A percentile compares a stretch with the other conserved stretches of the same genome.
Evolutionary conservation across 2,888 invertebrate species (phyloP).

Genomic region (Koerneria pararmatus): DNA sequence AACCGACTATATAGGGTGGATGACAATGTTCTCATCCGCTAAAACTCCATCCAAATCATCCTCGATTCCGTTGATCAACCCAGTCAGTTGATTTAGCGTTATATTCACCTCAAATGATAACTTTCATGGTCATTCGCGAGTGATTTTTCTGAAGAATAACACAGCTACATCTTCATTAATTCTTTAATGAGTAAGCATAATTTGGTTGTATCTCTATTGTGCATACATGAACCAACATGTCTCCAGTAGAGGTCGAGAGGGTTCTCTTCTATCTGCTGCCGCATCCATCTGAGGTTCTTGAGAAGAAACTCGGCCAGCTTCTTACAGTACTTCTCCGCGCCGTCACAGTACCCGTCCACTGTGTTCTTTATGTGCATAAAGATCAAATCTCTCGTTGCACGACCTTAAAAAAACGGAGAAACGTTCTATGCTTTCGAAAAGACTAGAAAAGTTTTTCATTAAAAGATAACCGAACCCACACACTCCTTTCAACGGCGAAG

Average conservation of each 20-base stretch:
- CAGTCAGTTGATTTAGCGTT: slow-evolving; percentile 38
- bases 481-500: too few relatives aligned
- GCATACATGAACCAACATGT: slow-evolving; percentile 31
- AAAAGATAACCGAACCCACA: too few relatives aligned
- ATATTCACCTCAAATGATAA: slow-evolving; percentile 39
- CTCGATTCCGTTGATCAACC: slow-evolving; percentile 43
- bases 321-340: slow-evolving; percentile 52
- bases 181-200: not conserved
- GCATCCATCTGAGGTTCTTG: slow-evolving; percentile 51
- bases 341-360: slow-evolving; percentile 50
- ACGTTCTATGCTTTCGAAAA: not conserved
- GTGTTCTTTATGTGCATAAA: slow-evolving; percentile 50
- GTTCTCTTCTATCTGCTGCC: slow-evolving; percentile 38
- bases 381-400: slow-evolving; percentile 44
- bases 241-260: slow-evolving; percentile 55
- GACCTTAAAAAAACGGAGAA: slow-evolving; percentile 30
- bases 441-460: too few relatives aligned
- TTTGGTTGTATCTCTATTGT: not conserved
- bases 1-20: slow-evolving; percentile 50
- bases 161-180: not conserved
- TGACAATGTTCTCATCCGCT: slow-evolving; percentile 30
- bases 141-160: not conserved
- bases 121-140: not conserved
- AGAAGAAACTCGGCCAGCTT: slow-evolving; percentile 44
- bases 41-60: slow-evolving; percentile 29